phyloP scores from a whole-genome alignment of 2,113 vertebrate species.

The Oplegnathus fasciatus region DNA sequence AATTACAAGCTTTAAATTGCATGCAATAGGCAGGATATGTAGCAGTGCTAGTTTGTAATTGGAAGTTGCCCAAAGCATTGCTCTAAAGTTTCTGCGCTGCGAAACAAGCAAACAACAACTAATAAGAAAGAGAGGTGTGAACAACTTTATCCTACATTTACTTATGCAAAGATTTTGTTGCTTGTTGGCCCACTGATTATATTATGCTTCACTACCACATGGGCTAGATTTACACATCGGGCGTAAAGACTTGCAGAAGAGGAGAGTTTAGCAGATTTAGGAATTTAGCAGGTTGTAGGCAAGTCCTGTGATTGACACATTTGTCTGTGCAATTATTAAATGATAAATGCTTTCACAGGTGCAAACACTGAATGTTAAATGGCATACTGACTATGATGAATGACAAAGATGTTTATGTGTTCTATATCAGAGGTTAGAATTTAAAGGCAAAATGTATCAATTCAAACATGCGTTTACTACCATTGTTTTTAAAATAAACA shows the following conservation, averaged over 20 bases:
- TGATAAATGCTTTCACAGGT: not conserved
- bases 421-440: not conserved
- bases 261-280: not conserved
- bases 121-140: not conserved
- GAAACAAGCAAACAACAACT: conserved; percentile 16
- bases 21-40: not conserved
- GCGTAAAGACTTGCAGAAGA: not conserved
- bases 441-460: not conserved
- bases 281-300: not conserved
- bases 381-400: not conserved
- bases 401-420: not conserved
- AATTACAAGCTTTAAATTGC: conserved; percentile 46
- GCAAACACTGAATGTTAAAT: not conserved
- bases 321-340: not conserved
- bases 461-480: not conserved
- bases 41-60: conserved; percentile 11
- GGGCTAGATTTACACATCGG: not conserved
- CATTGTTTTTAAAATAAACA: not conserved
- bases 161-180: not conserved
- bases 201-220: not conserved
- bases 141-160: not conserved
- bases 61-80: not conserved
- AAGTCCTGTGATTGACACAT: not conserved
- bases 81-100: not conserved
- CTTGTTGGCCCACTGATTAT: not conserved